Evolutionary conservation across 2,113 vertebrate species (phyloP), one percentile per base, ranked within the genome.

Genomic region (Anoplopoma fimbria): DNA sequence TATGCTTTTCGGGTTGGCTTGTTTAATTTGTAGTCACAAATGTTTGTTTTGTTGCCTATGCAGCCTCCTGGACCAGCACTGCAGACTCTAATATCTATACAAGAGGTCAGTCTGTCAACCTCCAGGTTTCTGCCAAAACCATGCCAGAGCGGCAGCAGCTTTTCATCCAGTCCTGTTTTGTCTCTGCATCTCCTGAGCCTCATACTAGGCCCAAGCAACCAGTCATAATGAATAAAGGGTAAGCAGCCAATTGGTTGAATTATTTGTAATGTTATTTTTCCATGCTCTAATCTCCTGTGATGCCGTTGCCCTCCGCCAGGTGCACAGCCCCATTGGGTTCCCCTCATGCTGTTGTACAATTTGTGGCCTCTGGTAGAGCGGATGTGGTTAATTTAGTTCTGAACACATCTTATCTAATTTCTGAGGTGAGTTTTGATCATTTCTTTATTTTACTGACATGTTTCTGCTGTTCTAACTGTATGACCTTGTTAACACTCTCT

Each of bases 201-300:
- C 45, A 40, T 9, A 69, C 80, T 29, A 84, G 81, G 79, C 87
- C 81, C 0, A 83, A 69, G 27, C 86, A 88, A 12, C 49, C 65
- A 0, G 47, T 94, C 60, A 87, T 95, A 8, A 27, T 91, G 29
- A 95, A 95, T 62, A 94, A 92, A 51, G 95, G 94, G 94, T 95
- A 67, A 74, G 85, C 40, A 36, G 71, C 5, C 7, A 27, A 12
- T 17, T 9, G 4, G 21, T 23, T 19, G 19, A 33, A 2, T n/a
- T 6, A 31, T 2, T 19, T 23, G 3, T 64, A 36, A 60, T 5
- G 25, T 15, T n/a, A n/a, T n/a, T 6, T 7, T 12, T 36, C 13
- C 23, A 10, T 38, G 6, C 29, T 19, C 1, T n/a, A 19, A 55
- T 84, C 19, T 19, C 21, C 25, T 68, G 27, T 47, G 3, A 38